Percentiles rank a stretch among this genome's conserved stretches.
These are phyloP conservation scores for Dinomys branickii DNA, from an alignment of 2,113 vertebrate genomes.

Conservation along the genomic window DNA sequence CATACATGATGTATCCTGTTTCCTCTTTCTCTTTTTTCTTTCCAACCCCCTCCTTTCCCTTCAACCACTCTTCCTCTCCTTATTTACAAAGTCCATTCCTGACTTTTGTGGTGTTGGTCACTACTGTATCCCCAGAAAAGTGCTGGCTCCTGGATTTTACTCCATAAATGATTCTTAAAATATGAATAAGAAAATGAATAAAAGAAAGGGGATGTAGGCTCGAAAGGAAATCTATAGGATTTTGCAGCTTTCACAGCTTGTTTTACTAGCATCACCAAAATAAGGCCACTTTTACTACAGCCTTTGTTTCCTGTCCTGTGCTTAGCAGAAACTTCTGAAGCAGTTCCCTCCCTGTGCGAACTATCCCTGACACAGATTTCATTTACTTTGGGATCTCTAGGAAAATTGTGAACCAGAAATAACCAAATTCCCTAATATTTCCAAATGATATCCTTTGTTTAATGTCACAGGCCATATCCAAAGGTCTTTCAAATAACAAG, in stretches of 20 bases:
- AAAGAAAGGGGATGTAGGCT: background rate
- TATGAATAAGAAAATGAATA: background rate
- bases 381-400: background rate
- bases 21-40: background rate
- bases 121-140: background rate
- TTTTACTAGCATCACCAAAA: background rate
- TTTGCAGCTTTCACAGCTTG: background rate
- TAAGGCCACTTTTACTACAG: background rate
- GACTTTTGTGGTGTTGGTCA: background rate
- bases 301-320: background rate
- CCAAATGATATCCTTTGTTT: conserved; percentile 13
- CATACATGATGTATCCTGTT: background rate
- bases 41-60: background rate
- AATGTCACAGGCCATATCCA: background rate
- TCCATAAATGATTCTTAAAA: background rate
- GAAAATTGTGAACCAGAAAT: background rate
- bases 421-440: background rate
- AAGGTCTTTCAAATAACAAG: conserved; percentile 32
- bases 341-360: background rate
- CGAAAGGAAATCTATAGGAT: background rate
- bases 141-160: background rate
- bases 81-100: background rate
- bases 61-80: background rate
- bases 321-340: background rate
- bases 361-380: background rate